A percentile compares a stretch with the other conserved stretches of the same genome.
Evolutionary conservation across 2,888 invertebrate species (phyloP).

Genomic region (Cancer borealis): DNA sequence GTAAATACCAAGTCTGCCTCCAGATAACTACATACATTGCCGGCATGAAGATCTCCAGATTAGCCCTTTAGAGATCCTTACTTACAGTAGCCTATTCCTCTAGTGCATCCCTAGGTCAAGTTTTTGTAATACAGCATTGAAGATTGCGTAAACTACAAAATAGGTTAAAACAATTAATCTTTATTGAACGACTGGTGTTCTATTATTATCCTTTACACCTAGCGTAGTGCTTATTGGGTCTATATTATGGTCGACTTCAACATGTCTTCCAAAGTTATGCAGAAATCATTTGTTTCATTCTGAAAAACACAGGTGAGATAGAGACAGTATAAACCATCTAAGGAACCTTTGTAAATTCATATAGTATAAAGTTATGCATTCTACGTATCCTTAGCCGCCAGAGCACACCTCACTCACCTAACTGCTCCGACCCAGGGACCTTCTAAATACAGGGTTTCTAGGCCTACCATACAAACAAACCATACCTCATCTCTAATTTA

Average conservation of each 20-base stretch:
- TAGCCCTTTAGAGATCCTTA: neutral
- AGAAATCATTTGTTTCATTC: too few species aligned
- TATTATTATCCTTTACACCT: neutral
- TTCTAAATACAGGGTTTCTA: too few species aligned
- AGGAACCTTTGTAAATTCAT: neutral
- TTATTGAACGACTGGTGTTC: neutral
- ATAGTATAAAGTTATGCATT: neutral
- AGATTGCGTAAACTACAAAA: neutral
- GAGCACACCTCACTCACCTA: neutral
- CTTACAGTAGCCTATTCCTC: neutral
- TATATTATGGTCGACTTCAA: neutral
- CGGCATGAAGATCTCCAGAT: neutral
- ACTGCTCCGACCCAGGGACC: too few species aligned
- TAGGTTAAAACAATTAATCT: conserved; percentile 1
- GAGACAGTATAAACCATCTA: neutral
- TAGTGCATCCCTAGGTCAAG: neutral
- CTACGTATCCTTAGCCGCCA: neutral
- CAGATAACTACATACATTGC: neutral
- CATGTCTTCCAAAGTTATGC: neutral
- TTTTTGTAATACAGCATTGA: neutral
- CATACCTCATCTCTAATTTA: too few species aligned
- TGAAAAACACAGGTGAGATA: neutral
- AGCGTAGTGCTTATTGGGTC: neutral
- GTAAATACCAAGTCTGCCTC: neutral
- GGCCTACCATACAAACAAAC: too few species aligned